These are phyloP conservation scores for Nomada flava DNA, from an alignment of 2,888 invertebrate genomes.

Conservation along the genomic window DNA sequence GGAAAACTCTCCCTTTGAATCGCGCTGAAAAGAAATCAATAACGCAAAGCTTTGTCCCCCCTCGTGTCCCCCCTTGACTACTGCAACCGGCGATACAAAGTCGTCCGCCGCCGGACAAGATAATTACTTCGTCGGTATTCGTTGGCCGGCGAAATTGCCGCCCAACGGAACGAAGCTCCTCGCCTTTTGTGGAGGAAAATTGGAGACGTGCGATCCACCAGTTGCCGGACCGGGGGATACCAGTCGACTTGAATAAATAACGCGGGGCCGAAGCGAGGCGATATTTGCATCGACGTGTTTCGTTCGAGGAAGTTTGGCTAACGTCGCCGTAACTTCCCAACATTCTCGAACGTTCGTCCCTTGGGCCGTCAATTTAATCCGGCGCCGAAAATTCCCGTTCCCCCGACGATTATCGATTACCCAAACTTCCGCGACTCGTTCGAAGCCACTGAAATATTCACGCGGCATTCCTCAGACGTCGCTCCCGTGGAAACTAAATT, in stretches of 20 bases:
- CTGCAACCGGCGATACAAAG: neutral
- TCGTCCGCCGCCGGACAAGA: too few species aligned
- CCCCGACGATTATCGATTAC: constrained; percentile 12
- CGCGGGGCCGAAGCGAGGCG: too few species aligned
- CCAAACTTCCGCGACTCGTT: neutral
- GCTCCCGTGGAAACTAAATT: neutral
- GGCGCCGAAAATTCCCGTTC: neutral
- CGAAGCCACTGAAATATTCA: constrained; percentile 9
- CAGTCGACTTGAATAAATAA: neutral
- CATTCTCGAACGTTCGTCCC: neutral
- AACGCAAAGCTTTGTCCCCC: neutral
- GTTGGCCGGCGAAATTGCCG: neutral
- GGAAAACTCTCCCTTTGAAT: neutral
- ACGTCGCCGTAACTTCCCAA: neutral
- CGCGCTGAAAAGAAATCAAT: neutral
- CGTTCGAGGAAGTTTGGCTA: neutral
- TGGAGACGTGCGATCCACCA: constrained; percentile 1
- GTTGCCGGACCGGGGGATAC: neutral
- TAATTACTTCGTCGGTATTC: neutral
- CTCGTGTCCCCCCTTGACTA: neutral
- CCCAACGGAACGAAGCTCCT: neutral
- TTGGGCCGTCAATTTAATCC: neutral
- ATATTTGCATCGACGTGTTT: neutral
- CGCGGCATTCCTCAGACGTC: neutral
- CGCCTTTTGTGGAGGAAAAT: neutral